A percentile compares a stretch with the other conserved stretches of the same genome.
phyloP scores from a whole-genome alignment of 2,797 vertebrate species.

The Orestias chungarensis region DNA sequence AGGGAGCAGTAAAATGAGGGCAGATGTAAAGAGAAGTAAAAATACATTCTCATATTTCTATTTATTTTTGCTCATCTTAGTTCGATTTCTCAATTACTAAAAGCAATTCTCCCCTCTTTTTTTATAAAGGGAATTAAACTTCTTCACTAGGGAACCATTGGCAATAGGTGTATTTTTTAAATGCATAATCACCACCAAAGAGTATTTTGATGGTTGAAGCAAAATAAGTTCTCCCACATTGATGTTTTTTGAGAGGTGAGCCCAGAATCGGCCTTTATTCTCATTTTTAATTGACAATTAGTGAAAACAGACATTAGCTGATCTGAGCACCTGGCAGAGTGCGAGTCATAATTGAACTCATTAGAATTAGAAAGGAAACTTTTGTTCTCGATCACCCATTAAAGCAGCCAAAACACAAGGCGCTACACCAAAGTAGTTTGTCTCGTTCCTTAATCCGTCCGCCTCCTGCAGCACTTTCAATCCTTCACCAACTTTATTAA shows the following conservation, averaged over 20 bases:
- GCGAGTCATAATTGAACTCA: slow-evolving; percentile 67
- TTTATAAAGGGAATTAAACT: background rate
- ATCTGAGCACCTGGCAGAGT: slow-evolving; percentile 62
- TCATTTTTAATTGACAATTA: slow-evolving; percentile 69
- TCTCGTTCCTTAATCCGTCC: slow-evolving; percentile 15
- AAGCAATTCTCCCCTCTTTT: too few relatives aligned
- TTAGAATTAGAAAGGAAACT: slow-evolving; percentile 66
- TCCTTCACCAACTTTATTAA: slow-evolving; percentile 16
- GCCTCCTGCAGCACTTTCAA: slow-evolving; percentile 17
- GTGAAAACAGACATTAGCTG: slow-evolving; percentile 66
- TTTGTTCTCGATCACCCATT: slow-evolving; percentile 63
- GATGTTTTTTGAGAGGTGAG: slow-evolving; percentile 26
- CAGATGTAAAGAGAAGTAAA: background rate
- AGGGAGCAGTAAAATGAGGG: background rate
- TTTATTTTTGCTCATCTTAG: too few relatives aligned
- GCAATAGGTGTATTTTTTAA: too few relatives aligned
- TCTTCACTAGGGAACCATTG: background rate
- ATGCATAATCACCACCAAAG: too few relatives aligned
- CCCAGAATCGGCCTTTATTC: slow-evolving; percentile 37
- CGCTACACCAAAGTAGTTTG: slow-evolving; percentile 40
- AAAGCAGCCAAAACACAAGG: slow-evolving; percentile 53
- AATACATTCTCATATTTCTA: background rate
- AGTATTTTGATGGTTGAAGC: slow-evolving; percentile 2
- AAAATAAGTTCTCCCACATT: slow-evolving; percentile 36
- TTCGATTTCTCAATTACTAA: too few relatives aligned